Percentiles rank a stretch among this genome's conserved stretches.
Conservation (phyloP, 2,113 vertebrate species). For the Vombatus ursinus region DNA sequence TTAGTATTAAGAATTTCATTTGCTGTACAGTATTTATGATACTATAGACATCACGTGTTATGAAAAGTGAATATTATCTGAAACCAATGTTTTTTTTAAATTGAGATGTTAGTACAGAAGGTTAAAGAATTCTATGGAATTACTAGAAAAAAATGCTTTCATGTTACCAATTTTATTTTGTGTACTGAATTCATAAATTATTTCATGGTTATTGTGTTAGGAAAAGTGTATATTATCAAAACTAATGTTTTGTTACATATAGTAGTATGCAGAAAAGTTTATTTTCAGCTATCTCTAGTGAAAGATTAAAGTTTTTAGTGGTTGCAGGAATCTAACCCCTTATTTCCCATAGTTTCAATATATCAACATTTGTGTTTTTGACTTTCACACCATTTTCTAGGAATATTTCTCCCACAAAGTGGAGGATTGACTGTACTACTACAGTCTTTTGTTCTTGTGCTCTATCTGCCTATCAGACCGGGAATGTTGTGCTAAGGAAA, state of each 20-base stretch:
- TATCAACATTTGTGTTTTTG: too few relatives aligned
- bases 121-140: background rate
- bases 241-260: background rate
- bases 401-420: background rate
- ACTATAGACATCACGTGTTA: background rate
- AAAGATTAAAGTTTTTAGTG: background rate
- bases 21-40: background rate
- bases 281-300: background rate
- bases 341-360: background rate
- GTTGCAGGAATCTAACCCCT: background rate
- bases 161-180: background rate
- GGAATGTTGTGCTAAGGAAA: background rate
- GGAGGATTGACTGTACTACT: too few relatives aligned
- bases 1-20: background rate
- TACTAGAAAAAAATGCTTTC: background rate
- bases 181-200: background rate
- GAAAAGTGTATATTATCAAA: background rate
- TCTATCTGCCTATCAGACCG: background rate
- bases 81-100: background rate
- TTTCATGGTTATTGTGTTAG: background rate
- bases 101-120: background rate
- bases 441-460: background rate
- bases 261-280: background rate
- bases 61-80: background rate
- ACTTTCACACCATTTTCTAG: background rate